Evolutionary conservation across 2,113 vertebrate species (phyloP).

Genomic region (Antechinus flavipes): DNA sequence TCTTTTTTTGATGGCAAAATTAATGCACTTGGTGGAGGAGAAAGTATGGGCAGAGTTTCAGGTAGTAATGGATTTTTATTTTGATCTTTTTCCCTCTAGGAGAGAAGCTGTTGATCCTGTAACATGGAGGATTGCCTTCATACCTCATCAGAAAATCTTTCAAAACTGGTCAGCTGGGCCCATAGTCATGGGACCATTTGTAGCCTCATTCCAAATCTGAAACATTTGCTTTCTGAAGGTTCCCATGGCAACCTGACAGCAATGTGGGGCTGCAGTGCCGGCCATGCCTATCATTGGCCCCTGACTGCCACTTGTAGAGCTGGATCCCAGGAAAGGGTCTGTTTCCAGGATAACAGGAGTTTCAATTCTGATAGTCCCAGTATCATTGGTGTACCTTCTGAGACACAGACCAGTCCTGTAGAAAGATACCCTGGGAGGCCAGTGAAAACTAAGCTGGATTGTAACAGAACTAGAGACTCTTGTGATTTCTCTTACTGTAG

Average conservation of each 20-base stretch:
- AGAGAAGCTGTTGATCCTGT: constrained; percentile 71
- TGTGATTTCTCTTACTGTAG: constrained; percentile 93
- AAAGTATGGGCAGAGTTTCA: constrained; percentile 37
- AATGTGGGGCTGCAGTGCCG: constrained; percentile 92
- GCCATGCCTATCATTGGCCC: constrained; percentile 95
- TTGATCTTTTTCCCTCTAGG: constrained; percentile 74
- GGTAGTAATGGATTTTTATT: constrained; percentile 63
- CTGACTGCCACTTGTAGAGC: constrained; percentile 89
- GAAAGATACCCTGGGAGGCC: constrained; percentile 87
- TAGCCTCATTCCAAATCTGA: constrained; percentile 93
- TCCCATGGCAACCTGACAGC: constrained; percentile 89
- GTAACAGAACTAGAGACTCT: constrained; percentile 87
- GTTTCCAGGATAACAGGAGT: constrained; percentile 90
- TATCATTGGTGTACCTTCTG: constrained; percentile 86
- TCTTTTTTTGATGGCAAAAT: constrained; percentile 43
- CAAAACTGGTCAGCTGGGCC: constrained; percentile 95
- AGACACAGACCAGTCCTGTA: constrained; percentile 86
- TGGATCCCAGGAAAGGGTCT: constrained; percentile 88
- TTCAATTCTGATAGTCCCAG: constrained; percentile 90
- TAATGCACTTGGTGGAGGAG: constrained; percentile 35
- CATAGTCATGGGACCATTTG: constrained; percentile 96
- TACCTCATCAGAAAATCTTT: constrained; percentile 92
- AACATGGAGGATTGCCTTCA: constrained; percentile 94
- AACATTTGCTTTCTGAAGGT: constrained; percentile 90
- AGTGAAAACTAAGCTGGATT: constrained; percentile 87